Percentiles rank a stretch among this genome's conserved stretches.
phyloP scores from a whole-genome alignment of 2,113 vertebrate species.

The Atrichornis clamosus region DNA sequence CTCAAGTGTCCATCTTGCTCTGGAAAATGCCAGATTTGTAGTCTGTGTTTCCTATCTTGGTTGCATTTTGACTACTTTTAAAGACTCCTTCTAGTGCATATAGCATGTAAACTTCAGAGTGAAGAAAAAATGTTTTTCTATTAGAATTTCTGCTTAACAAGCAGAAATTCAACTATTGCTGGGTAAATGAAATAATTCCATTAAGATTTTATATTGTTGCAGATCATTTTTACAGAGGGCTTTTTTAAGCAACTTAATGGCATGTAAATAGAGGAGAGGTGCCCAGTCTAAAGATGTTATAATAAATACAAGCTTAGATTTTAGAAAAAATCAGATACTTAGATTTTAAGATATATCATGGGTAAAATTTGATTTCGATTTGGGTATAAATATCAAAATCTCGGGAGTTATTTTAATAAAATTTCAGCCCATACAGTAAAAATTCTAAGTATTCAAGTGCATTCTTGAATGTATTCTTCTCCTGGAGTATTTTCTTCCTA shows the following conservation, averaged over 20 bases:
- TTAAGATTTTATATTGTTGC: neutral
- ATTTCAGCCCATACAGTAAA: neutral
- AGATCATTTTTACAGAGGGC: neutral
- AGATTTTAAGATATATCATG: neutral
- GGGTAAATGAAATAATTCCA: neutral
- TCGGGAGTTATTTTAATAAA: neutral
- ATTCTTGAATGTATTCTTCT: neutral
- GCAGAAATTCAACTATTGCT: neutral
- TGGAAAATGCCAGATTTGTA: neutral
- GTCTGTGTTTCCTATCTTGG: neutral
- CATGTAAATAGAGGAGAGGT: neutral
- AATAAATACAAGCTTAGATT: neutral
- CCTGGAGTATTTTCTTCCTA: neutral
- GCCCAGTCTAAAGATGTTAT: neutral
- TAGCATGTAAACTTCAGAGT: neutral
- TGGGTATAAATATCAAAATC: neutral
- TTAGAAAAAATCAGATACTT: neutral
- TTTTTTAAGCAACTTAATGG: neutral
- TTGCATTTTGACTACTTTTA: neutral
- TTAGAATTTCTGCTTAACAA: neutral
- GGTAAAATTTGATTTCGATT: neutral
- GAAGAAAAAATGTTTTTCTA: neutral
- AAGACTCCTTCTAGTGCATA: neutral
- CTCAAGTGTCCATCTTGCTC: neutral
- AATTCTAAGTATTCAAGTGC: neutral